phyloP scores from a whole-genome alignment of 2,888 invertebrate species.

The Heliconius ethilla region DNA sequence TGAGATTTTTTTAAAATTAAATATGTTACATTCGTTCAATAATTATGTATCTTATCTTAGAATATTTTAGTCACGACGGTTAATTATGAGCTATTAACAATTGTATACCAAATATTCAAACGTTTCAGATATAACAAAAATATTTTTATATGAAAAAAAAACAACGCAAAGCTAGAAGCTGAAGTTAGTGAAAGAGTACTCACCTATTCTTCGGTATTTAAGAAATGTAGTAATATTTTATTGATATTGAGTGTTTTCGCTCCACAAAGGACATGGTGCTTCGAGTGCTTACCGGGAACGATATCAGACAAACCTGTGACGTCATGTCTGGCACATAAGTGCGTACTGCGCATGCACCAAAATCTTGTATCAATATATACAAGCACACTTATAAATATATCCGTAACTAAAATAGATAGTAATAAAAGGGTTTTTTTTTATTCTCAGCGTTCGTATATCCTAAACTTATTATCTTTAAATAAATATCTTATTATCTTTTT shows the following conservation, averaged over 20 bases:
- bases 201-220: neutral
- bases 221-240: neutral
- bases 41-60: neutral
- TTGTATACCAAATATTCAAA: neutral
- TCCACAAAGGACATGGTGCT: slow-evolving; percentile 5
- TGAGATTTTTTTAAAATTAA: neutral
- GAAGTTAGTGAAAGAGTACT: neutral
- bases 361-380: slow-evolving; percentile 13
- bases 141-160: neutral
- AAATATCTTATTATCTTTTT: too few relatives aligned
- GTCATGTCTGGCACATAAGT: neutral
- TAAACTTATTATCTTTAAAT: too few relatives aligned
- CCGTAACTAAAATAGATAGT: neutral
- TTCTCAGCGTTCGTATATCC: neutral
- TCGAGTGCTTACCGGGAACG: slow-evolving; percentile 16
- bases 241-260: slow-evolving; percentile 9
- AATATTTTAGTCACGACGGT: neutral
- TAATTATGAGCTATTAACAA: neutral
- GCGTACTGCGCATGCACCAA: slow-evolving; percentile 27
- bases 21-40: neutral
- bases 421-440: neutral
- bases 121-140: neutral
- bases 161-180: neutral
- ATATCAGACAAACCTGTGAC: slow-evolving; percentile 17
- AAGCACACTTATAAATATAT: neutral